Conservation (phyloP, 2,888 invertebrate species). For the Athrips mouffetella region DNA sequence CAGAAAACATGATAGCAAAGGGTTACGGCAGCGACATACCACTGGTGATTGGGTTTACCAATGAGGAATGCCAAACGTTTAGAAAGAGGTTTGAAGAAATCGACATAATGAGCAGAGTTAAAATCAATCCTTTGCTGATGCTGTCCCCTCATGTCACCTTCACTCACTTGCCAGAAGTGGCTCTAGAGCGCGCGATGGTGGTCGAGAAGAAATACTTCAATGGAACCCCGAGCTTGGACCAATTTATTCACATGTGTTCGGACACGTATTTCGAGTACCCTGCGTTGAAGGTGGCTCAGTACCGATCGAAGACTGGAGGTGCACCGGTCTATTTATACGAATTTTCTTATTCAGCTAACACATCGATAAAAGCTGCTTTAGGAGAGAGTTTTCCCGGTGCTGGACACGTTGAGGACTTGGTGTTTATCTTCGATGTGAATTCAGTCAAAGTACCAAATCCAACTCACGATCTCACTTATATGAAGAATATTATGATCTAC, state of each 20-base stretch:
- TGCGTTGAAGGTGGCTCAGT: slow-evolving; percentile 45
- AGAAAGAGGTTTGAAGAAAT: slow-evolving; percentile 44
- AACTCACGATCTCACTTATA: slow-evolving; percentile 27
- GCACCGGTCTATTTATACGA: slow-evolving; percentile 74
- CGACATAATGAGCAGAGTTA: slow-evolving; percentile 38
- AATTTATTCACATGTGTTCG: slow-evolving; percentile 44
- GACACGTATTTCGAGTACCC: slow-evolving; percentile 55
- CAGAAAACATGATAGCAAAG: slow-evolving; percentile 44
- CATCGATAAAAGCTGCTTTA: slow-evolving; percentile 57
- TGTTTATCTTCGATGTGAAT: slow-evolving; percentile 69
- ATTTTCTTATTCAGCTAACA: slow-evolving; percentile 70
- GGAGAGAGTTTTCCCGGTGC: slow-evolving; percentile 66
- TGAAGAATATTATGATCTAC: slow-evolving; percentile 29
- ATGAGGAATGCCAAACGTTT: slow-evolving; percentile 57
- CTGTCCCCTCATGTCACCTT: slow-evolving; percentile 42
- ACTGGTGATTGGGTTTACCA: slow-evolving; percentile 55
- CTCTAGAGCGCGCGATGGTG: slow-evolving; percentile 32
- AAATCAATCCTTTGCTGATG: slow-evolving; percentile 36
- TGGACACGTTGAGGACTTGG: slow-evolving; percentile 79
- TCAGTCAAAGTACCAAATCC: slow-evolving; percentile 25
- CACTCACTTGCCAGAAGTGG: slow-evolving; percentile 26
- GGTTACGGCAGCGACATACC: slow-evolving; percentile 55
- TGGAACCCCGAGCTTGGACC: slow-evolving; percentile 37
- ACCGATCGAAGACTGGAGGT: slow-evolving; percentile 34
- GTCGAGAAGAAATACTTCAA: slow-evolving; percentile 46